Base-by-base conservation (phyloP, 2,888 invertebrate genomes). In the Masnerella sp. region DNA sequence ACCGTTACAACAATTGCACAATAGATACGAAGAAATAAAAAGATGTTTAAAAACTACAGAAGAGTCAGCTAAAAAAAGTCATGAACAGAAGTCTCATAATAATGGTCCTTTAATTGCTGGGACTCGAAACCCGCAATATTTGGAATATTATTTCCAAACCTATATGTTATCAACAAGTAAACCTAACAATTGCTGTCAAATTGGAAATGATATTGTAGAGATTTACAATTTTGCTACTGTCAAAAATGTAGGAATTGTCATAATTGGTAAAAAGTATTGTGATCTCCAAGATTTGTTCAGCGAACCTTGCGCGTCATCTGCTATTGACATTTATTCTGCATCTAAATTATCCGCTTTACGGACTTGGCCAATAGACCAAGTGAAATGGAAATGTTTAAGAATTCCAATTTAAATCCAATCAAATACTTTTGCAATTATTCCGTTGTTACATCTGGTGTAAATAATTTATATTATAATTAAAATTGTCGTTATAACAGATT, bases 1-100 rank as follows among this genome's bases (percentile, higher is more conserved):
- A 28, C 59, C 59, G 9, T 17, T 59, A 2, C 59, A 59, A 7
- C 59, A 59, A 8, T 20, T 59, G 8, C 11, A 36, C 17, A 45
- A 34, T 7, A 43, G 58, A 22, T 43, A 43, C 12, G 22, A 5
- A 9, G 45, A 59, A 28, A 45, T 59, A 18, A 14, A 45, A 22
- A 59, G 25, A 36, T n/a, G 25, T n/a, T 15, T 58, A 1, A 12
- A 30, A n/a, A 8, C n/a, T 30, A 22, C 3, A 22, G 11, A 45
- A 2, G 8, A 45, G 34, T n/a, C n/a, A n/a, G n/a, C n/a, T n/a
- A 51, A 51, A 34, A 34, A 34, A 7, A 11, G 22, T 3, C 15
- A 40, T 15, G 51, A 51, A 36, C 51, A 51, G 8, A 51, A 25
- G 14, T 12, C 5, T 9, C 38, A 52, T 38, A 38, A 12, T 52